Base-by-base conservation (phyloP, 2,113 vertebrate species). In the Apistogramma diplotaenia region DNA sequence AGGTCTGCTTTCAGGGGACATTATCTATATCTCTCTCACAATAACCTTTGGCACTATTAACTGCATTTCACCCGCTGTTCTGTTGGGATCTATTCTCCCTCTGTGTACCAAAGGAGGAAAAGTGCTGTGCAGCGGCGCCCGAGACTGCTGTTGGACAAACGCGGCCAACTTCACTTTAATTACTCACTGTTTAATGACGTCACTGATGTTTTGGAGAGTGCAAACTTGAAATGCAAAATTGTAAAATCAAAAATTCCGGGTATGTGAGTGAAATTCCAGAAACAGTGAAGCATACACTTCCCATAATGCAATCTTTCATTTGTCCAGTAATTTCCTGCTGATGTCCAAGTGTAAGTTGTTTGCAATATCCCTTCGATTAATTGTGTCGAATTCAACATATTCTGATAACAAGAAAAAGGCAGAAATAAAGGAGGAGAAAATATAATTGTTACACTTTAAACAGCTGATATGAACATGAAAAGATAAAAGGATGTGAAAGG, bases 101-200 rank as follows among this genome's bases (percentile, higher is more conserved):
- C 8, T 67, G 15, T 67, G 37, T 67, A 15, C 27, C 16, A 67
- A 67, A 19, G 9, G 23, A 46, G 10, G 46, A 46, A 7, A 40
- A 67, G 46, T 25, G 43, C 43, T 16, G 43, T 46, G 15, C 13
- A 16, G 13, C 13, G 43, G 4, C 43, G 13, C 37, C 37, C 10
- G 15, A 5, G 43, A 16, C 16, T 43, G 12, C 40, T 43, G 40
- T 12, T 1, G 4, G 8, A 46, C 15, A 43, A 1, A 40, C 13
- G 3, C 13, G 11, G 37, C 11, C 37, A 40, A 4, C 61, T 46
- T 65, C 35, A 65, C 8, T 0, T 0, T 65, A 65, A 65, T 65
- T 65, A 65, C 4, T 25, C 13, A 65, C 61, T 43, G 18, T 46
- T 1, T 35, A 19, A 15, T 29, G 40, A 12, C 3, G 0, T 3